phyloP scores from a whole-genome alignment of 2,113 vertebrate species.

The Cyprichromis sp. region DNA sequence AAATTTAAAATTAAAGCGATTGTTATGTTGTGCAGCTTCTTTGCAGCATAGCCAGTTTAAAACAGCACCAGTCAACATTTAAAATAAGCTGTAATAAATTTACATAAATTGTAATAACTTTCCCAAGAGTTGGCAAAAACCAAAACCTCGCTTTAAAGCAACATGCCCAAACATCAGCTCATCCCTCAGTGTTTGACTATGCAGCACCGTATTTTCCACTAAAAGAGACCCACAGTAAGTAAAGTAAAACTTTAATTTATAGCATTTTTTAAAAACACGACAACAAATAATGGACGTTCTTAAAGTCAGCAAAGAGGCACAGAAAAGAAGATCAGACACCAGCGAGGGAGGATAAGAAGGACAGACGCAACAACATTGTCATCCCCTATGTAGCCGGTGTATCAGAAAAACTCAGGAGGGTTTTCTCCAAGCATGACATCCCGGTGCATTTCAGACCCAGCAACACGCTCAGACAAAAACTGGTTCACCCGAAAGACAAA shows the following conservation, averaged over 20 bases:
- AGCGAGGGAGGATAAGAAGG: no score
- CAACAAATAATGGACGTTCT: neutral
- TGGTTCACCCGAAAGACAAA: no score
- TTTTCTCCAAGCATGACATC: no score
- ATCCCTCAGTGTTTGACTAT: neutral
- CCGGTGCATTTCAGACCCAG: no score
- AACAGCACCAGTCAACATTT: neutral
- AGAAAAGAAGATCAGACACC: no score
- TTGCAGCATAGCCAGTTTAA: neutral
- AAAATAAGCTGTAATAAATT: neutral
- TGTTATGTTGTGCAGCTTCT: neutral
- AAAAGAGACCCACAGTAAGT: neutral
- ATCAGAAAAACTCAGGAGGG: no score
- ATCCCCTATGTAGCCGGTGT: no score
- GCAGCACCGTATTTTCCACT: neutral
- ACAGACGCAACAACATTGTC: no score
- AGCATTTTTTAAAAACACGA: neutral
- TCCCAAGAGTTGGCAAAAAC: fast-evolving
- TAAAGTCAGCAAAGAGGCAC: no score
- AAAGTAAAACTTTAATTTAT: neutral
- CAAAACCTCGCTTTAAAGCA: neutral
- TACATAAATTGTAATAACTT: no score
- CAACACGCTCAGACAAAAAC: no score
- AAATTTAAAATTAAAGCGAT: neutral
- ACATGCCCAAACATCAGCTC: neutral